Base-by-base conservation (phyloP, 2,113 vertebrate species). In the Perccottus glenii region DNA sequence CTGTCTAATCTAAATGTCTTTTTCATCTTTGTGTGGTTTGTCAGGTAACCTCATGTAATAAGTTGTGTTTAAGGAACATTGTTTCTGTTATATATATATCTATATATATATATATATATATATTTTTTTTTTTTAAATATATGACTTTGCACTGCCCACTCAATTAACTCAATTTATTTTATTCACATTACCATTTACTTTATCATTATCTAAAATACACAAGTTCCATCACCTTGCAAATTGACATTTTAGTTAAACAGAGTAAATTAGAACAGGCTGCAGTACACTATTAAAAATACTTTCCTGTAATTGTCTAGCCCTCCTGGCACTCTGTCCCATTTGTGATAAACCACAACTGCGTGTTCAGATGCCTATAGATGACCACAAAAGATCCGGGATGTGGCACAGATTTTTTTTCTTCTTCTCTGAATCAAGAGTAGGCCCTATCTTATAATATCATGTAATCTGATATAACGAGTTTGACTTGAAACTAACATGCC, bases 281-380 rank as follows among this genome's bases (percentile, higher is more conserved):
- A 33, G 38, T 40, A 36, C 4, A 15, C 38, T 45, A 65, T 73
- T 69, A 48, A 61, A 67, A 56, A 77, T 38, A 70, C 64, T 60
- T 83, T 78, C 80, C 75, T 68, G 69, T 55, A 55, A 82, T 84
- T 67, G 78, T 81, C 68, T 63, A 60, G 70, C 60, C 50, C 75
- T 77, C 32, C 51, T 77, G 75, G 72, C 66, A 43, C 66, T 66
- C 15, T 0, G 40, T 71, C 65, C 50, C 48, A 56, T 80, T 78
- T 65, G 64, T 60, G 56, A 75, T 46, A 48, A 70, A 52, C 56
- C 42, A 33, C 69, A 56, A 40, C 33, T 43, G 50, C 36, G 42
- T 38, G 50, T 57, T 65, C 19, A 32, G 57, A 48, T 50, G 35
- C 38, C 38, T 44, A 19, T 27, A 46, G 16, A 73, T 80, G 59